Base-by-base conservation (phyloP, 2,888 invertebrate genomes). In the Apodemia zela region DNA sequence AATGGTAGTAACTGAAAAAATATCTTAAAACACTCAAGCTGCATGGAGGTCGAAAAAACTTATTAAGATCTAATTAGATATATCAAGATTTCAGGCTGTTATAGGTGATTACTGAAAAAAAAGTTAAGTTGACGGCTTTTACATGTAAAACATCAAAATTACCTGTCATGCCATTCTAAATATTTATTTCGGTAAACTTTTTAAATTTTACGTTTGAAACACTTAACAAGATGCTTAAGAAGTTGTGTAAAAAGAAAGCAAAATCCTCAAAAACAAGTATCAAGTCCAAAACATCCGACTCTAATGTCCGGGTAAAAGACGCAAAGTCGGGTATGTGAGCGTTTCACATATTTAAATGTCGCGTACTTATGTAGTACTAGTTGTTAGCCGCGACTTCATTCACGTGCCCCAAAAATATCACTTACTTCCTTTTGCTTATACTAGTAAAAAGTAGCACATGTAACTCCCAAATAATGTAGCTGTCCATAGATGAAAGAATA, bases 191-290 rank as follows among this genome's bases (percentile, higher is more conserved):
- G 54, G 54, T 21, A 2, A 13, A 25, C 21, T 6, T 25, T 21
- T 54, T 54, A 54, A 54, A 54, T 54, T 54, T 54, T 15, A 25
- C 13, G 25, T 54, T 54, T 15, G 15, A 25, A 11, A 54, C 13
- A 21, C 25, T 21, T 13, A 15, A 4, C 21, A 54, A 54, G 6
- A 54, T 54, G 54, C 25, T 54, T 15, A 54, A 25, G 13, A 54
- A 54, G 18, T 25, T 21, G 13, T 15, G 21, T 54, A 54, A 54
- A 25, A 54, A 54, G 54, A 54, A 54, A 54, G 5, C 25, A 15
- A 54, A 54, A 54, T 7, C 54, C 8, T 54, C 54, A 15, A 54
- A 21, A 54, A 54, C 54, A 11, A 54, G 25, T 13, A 25, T 54
- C 54, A 54, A 25, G 54, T 21, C 21, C 25, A 21, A 15, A 54